phyloP scores from a whole-genome alignment of 2,797 vertebrate species.

The Intellagama lesueurii region DNA sequence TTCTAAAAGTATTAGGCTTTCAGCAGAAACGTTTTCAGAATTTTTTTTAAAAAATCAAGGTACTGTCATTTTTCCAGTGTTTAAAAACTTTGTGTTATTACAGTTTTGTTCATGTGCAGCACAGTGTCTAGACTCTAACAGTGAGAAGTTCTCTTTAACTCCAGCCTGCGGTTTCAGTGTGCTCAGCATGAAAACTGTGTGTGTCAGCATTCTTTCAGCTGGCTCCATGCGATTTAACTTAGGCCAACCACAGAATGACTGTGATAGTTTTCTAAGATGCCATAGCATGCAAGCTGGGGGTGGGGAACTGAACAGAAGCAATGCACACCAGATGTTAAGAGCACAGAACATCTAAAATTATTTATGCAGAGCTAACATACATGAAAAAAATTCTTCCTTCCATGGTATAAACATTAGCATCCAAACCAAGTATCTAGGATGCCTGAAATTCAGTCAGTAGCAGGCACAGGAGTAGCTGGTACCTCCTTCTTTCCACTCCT shows the following conservation, averaged over 20 bases:
- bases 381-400: conserved; percentile 43
- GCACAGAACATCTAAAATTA: conserved; percentile 43
- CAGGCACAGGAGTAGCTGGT: conserved; percentile 41
- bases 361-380: conserved; percentile 25
- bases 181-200: conserved; percentile 77
- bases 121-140: conserved; percentile 34
- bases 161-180: conserved; percentile 64
- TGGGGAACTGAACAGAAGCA: conserved; percentile 58
- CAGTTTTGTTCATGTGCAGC: conserved; percentile 21
- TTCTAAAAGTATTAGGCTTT: not conserved
- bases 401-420: conserved; percentile 64
- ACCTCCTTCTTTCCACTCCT: conserved; percentile 16
- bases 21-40: not conserved
- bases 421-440: conserved; percentile 55
- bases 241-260: conserved; percentile 56
- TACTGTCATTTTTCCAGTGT: not conserved
- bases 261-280: conserved; percentile 54
- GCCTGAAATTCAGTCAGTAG: conserved; percentile 43
- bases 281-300: conserved; percentile 51
- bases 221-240: conserved; percentile 46
- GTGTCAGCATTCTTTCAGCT: conserved; percentile 72
- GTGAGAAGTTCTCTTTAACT: conserved; percentile 61
- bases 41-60: not conserved
- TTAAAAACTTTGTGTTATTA: not conserved
- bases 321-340: conserved; percentile 60